Percentiles rank a stretch among this genome's conserved stretches.
These are phyloP conservation scores for Cosmia trapezina DNA, from an alignment of 2,888 invertebrate species.

Conservation along the genomic window DNA sequence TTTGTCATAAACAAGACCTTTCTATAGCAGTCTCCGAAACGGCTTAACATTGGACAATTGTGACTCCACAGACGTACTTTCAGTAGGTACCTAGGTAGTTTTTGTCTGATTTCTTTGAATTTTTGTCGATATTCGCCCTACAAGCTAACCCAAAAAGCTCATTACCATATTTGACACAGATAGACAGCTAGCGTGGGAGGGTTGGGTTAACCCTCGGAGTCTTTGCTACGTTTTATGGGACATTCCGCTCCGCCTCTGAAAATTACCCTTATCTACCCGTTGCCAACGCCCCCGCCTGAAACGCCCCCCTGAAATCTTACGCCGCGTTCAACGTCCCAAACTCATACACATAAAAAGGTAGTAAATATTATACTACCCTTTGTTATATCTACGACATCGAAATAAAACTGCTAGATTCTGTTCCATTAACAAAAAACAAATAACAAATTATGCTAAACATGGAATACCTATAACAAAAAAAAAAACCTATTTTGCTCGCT, in stretches of 20 bases:
- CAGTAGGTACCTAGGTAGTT: background rate
- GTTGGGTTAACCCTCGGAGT: slow-evolving; percentile 14
- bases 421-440: background rate
- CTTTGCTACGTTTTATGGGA: slow-evolving; percentile 22
- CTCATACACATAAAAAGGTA: too few species aligned
- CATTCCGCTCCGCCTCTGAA: slow-evolving; percentile 53
- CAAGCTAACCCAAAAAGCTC: background rate
- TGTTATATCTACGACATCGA: background rate
- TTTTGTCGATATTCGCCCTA: background rate
- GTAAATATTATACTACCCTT: too few species aligned
- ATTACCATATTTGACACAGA: slow-evolving; percentile 8
- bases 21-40: background rate
- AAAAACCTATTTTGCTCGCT: background rate
- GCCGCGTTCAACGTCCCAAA: slow-evolving; percentile 43
- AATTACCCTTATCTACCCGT: slow-evolving; percentile 30
- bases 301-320: slow-evolving; percentile 52
- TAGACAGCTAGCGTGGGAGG: slow-evolving; percentile 3
- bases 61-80: background rate
- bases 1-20: background rate
- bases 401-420: background rate
- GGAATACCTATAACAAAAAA: background rate
- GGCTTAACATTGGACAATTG: background rate
- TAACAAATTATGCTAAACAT: background rate
- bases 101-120: background rate
- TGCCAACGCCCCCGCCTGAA: slow-evolving; percentile 53